Base-by-base conservation (phyloP, 1,140 invertebrate species). In the Neoseiulus cucumeris region DNA sequence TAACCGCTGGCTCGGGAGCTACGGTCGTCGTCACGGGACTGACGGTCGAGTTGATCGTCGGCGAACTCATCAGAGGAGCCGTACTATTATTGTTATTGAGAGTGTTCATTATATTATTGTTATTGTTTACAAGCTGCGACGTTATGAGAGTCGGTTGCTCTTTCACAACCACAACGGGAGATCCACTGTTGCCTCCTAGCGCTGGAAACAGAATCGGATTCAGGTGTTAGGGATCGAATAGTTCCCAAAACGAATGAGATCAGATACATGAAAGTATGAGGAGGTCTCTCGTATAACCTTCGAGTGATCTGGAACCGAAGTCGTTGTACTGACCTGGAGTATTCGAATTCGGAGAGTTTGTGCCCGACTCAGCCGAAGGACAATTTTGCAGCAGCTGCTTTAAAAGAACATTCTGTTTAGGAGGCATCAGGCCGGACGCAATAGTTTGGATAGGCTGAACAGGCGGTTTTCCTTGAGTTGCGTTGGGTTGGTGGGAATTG, bases 341-440 rank as follows among this genome's bases (percentile, higher is more conserved):
- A 39, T 39, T 39, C 33, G 30, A 42, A 22, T 64, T 28, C 18
- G 20, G 22, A 29, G 42, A 39, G 29, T 55, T 66, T 18, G 65
- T 66, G n/a, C 39, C 45, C 12, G 70, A 68, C 65, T 73, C 73
- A 64, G 86, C 87, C 65, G 72, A 72, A 2, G 71, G 70, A 59
- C 70, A 72, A 70, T 89, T 91, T 74, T 92, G 88, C 20, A 94
- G 74, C 28, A 94, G 76, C 74, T 93, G 87, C 72, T 93, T 93
- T 20, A 94, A 74, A 18, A 94, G 74, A 9, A 90, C 89, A 77
- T 93, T 91, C 73, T 91, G 87, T 20, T 67, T 69, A 17, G 42
- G 51, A 29, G 51, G 51, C 14, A 39, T 39, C 33, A 39, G 33
- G 33, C 33, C 33, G 33, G 33, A 39, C 33, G 33, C 33, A 39